phyloP scores from a whole-genome alignment of 1,140 invertebrate genomes.

The Aphelenchoides avenae region DNA sequence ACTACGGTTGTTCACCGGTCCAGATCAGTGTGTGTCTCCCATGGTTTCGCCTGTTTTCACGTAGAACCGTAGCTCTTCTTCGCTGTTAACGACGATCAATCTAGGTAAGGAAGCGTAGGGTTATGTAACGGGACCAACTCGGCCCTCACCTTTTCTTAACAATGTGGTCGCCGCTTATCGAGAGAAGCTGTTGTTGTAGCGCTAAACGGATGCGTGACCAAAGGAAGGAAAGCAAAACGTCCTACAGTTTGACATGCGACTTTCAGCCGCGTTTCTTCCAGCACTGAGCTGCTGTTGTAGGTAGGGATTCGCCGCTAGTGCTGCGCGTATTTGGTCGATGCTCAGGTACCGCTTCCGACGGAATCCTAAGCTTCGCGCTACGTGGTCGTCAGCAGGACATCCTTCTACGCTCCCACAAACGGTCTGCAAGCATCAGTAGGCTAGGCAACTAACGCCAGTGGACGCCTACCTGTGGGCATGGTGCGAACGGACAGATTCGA shows the following conservation, averaged over 20 bases:
- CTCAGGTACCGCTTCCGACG: slow-evolving; percentile 32
- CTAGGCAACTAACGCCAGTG: neutral
- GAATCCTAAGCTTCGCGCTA: slow-evolving; percentile 32
- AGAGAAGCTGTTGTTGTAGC: slow-evolving; percentile 56
- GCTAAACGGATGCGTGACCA: slow-evolving; percentile 31
- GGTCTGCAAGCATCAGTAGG: slow-evolving; percentile 23
- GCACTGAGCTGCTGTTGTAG: slow-evolving; percentile 47
- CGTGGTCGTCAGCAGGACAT: slow-evolving; percentile 42
- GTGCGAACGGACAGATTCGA: slow-evolving; percentile 54
- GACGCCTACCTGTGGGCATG: slow-evolving; percentile 45
- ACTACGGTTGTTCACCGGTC: too few species aligned
- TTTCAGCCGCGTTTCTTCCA: slow-evolving; percentile 20
- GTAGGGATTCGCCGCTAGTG: slow-evolving; percentile 50
- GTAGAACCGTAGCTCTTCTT: slow-evolving; percentile 58
- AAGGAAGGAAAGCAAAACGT: slow-evolving; percentile 13
- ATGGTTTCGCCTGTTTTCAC: slow-evolving; percentile 52
- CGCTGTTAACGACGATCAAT: slow-evolving; percentile 57
- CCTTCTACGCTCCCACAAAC: slow-evolving; percentile 45
- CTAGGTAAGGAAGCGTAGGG: too few species aligned
- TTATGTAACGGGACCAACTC: too few species aligned
- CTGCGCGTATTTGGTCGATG: slow-evolving; percentile 51
- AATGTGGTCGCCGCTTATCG: slow-evolving; percentile 55
- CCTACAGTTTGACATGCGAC: slow-evolving; percentile 2
- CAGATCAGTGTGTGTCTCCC: too few species aligned
- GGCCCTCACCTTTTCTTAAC: slow-evolving; percentile 46